A percentile compares a stretch with the other conserved stretches of the same genome.
Conservation (phyloP, 2,113 vertebrate species). For the Tursiops truncatus region DNA sequence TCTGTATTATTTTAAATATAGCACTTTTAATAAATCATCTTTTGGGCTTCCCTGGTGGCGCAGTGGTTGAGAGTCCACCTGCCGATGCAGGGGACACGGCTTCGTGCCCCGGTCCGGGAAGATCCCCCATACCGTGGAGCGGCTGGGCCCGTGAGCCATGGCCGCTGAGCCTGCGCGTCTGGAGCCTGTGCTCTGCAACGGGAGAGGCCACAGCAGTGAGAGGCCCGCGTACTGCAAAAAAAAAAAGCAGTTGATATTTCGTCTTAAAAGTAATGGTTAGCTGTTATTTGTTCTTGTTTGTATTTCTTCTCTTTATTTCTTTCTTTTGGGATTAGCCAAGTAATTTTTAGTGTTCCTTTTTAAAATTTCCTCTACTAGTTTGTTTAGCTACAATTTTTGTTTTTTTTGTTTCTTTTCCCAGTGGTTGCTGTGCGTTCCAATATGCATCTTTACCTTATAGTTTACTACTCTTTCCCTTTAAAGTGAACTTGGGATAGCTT, state of each 20-base stretch:
- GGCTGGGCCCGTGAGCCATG: no score
- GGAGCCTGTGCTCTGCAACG: no score
- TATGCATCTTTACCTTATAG: not conserved
- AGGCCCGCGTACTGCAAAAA: no score
- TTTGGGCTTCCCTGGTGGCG: not conserved
- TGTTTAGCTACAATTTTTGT: not conserved
- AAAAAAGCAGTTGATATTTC: no score
- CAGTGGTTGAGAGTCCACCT: no score
- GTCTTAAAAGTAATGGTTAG: no score
- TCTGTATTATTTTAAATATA: not conserved
- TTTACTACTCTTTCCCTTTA: not conserved
- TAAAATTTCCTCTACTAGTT: not conserved
- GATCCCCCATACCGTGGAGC: fast-evolving
- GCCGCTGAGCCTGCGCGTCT: no score
- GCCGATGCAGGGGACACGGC: no score
- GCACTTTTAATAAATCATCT: not conserved
- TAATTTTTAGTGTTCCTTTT: not conserved
- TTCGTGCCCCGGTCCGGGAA: no score
- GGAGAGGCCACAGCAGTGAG: no score
- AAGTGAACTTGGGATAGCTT: not conserved
- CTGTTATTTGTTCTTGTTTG: no score
- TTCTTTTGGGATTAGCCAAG: not conserved
- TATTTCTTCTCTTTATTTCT: not conserved
- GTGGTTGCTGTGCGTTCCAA: not conserved
- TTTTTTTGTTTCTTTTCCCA: not conserved